Base-by-base conservation (phyloP, 2,797 vertebrate genomes). In the Sebastes taczanowskii region DNA sequence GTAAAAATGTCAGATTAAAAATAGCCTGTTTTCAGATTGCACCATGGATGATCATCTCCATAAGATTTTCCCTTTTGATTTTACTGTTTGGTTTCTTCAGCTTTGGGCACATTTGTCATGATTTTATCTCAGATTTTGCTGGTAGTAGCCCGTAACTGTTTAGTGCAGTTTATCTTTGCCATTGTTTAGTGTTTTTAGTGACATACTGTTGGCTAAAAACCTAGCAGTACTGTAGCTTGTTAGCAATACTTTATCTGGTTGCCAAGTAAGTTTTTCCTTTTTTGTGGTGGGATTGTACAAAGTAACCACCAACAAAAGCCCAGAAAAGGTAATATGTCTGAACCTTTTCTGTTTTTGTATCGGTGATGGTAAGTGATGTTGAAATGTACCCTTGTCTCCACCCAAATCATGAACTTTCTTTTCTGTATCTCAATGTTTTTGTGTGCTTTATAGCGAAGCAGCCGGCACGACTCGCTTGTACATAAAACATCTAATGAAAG, bases 341-440 rank as follows among this genome's bases (percentile, higher is more conserved):
- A 88, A 77, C 90, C 90, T 92, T 93, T 91, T 92, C 85, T 90
- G 83, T 93, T 87, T 88, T 78, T 89, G 78, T 92, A 78, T 84
- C 95, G 96, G 96, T 84, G 95, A 93, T 98, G 97, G 97, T 98
- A 98, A 98, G 98, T 97, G 82, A 93, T 98, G 96, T 96, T 98
- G 96, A 98, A 98, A 96, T 99, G 97, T 99, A 96, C 96, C 97
- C 92, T 97, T 93, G 97, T 98, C 97, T 97, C 97, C 97, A 96
- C 96, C 97, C 95, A 97, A 99, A 98, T 98, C 97, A 97, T 96
- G 93, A 99, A 97, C 97, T 99, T 97, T 98, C 97, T 99, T 98
- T 98, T 99, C 97, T 99, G 98, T 99, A 99, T 99, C 98, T 99
- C 98, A 97, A 99, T 99, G 99, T 99, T 97, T 98, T 97, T 99